A percentile compares a stretch with the other conserved stretches of the same genome.
Evolutionary conservation across 30 jellyfish, hydroid and myxozoan species (phyloP).

Genomic region (Phacellophora camtschatica): DNA sequence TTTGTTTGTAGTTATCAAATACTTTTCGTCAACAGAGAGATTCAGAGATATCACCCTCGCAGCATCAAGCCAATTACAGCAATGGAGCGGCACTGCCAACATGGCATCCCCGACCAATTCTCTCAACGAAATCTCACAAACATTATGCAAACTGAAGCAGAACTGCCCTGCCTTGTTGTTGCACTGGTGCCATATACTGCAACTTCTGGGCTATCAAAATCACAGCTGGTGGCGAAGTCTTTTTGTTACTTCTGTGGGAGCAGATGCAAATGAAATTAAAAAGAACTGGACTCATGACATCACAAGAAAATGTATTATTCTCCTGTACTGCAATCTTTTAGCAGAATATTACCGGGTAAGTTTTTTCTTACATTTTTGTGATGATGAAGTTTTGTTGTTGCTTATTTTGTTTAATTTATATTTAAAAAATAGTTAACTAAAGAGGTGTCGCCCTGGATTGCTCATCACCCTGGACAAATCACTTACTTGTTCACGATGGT

Average conservation of each 20-base stretch:
- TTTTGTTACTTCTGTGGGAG: not conserved
- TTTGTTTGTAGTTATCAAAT: too few species aligned
- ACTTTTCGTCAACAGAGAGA: conserved; percentile 26
- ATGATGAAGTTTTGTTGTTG: too few species aligned
- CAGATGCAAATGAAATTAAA: not conserved
- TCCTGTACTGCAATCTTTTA: conserved; percentile 13
- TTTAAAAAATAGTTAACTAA: too few species aligned
- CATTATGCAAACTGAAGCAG: not conserved
- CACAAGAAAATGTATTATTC: conserved; percentile 9
- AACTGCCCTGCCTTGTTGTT: conserved; percentile 21
- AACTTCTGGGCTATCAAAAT: conserved; percentile 20
- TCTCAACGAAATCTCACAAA: not conserved
- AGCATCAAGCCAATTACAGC: conserved; percentile 10
- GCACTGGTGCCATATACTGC: conserved; percentile 50
- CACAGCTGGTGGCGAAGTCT: conserved; percentile 22
- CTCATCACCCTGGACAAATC: too few species aligned
- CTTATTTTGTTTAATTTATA: too few species aligned
- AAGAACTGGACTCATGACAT: conserved; percentile 51
- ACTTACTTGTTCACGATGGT: too few species aligned
- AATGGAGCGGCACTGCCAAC: conserved; percentile 5
- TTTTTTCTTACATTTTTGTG: not conserved
- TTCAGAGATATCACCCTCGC: conserved; percentile 55
- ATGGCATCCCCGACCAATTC: not conserved
- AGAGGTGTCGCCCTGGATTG: too few species aligned
- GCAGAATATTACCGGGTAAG: conserved; percentile 43